Conservation (phyloP, 2,113 vertebrate genomes). For the Ascaphus truei region DNA sequence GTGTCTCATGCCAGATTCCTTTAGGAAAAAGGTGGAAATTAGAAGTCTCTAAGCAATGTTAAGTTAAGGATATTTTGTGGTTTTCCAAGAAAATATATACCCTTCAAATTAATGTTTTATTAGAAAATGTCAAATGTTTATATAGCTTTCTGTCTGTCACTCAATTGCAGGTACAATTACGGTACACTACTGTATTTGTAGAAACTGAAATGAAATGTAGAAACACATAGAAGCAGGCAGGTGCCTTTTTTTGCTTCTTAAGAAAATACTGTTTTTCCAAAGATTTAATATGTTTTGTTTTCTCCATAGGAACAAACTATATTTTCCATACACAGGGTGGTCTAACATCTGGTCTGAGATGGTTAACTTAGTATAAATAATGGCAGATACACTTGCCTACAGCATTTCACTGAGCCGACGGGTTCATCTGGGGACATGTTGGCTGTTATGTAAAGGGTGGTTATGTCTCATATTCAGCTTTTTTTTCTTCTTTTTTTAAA, state of each 20-base stretch:
- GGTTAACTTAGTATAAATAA: not conserved
- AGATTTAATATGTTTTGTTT: not conserved
- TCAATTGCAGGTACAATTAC: too few species aligned
- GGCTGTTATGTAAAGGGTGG: conserved; percentile 18
- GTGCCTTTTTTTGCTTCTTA: not conserved
- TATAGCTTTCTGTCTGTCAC: too few species aligned
- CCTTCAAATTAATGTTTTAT: too few species aligned
- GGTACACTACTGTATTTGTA: too few species aligned
- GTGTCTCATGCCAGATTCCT: too few species aligned
- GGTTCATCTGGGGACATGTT: conserved; percentile 7
- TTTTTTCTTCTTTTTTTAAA: not conserved
- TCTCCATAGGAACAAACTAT: not conserved
- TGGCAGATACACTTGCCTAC: not conserved
- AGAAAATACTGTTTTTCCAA: not conserved
- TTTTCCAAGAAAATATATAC: too few species aligned
- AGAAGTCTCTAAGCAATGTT: too few species aligned
- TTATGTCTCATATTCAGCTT: not conserved
- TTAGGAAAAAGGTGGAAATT: too few species aligned
- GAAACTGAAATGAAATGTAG: too few species aligned
- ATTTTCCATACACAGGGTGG: not conserved
- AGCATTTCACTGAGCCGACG: not conserved
- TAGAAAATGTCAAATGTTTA: too few species aligned
- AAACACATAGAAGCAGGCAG: too few species aligned
- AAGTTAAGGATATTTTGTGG: too few species aligned
- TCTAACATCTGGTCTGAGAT: not conserved